phyloP scores from a whole-genome alignment of 2,113 vertebrate species.

The Podarcis raffonei region DNA sequence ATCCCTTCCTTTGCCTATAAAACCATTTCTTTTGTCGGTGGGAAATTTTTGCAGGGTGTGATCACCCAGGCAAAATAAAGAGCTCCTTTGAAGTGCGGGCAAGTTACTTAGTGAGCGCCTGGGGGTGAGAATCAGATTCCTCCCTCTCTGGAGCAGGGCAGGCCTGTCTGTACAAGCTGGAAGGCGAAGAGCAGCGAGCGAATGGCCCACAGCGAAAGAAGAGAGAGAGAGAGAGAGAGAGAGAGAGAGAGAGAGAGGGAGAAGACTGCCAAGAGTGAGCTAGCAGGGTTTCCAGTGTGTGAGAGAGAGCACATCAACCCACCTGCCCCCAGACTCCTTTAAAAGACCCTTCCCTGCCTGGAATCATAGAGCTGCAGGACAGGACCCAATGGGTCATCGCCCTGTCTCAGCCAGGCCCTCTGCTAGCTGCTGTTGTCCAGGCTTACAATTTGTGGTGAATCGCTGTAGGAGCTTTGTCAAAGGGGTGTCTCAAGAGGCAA shows the following conservation, averaged over 20 bases:
- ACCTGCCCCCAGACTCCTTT: not conserved
- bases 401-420: too few relatives aligned
- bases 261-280: not conserved
- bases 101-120: constrained; percentile 23
- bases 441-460: too few relatives aligned
- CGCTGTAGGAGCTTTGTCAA: too few relatives aligned
- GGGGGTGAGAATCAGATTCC: constrained; percentile 35
- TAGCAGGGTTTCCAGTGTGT: not conserved
- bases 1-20: constrained; percentile 28
- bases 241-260: too few relatives aligned
- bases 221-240: too few relatives aligned
- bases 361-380: too few relatives aligned
- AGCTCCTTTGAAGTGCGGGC: constrained; percentile 30
- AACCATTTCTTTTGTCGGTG: constrained; percentile 40
- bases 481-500: too few relatives aligned
- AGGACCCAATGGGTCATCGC: too few relatives aligned
- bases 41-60: constrained; percentile 46
- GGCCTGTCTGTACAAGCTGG: constrained; percentile 31
- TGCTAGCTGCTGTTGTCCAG: too few relatives aligned
- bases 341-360: not conserved
- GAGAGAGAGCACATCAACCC: not conserved
- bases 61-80: constrained; percentile 32
- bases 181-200: not conserved
- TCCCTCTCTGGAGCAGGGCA: constrained; percentile 25
- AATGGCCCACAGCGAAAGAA: not conserved